These are phyloP conservation scores for Hippolais icterina DNA, from an alignment of 2,113 vertebrate genomes.

Conservation along the genomic window DNA sequence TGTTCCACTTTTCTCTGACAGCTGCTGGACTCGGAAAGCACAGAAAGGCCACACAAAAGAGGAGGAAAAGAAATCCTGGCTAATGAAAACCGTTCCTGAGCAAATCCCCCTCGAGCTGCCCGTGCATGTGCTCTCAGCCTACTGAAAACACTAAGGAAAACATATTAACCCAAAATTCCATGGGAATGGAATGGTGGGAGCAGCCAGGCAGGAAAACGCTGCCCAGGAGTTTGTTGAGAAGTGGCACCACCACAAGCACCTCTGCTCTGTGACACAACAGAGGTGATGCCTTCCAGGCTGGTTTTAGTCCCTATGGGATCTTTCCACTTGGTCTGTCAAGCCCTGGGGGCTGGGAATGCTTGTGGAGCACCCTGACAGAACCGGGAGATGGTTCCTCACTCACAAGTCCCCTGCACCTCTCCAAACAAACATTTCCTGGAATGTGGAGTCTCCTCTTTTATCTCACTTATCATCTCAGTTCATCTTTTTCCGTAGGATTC, in stretches of 20 bases:
- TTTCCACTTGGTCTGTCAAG: neutral
- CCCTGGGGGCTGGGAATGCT: neutral
- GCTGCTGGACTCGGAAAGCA: neutral
- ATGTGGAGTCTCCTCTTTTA: neutral
- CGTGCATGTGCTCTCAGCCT: neutral
- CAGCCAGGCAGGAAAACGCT: neutral
- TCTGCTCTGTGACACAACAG: neutral
- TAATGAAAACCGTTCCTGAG: neutral
- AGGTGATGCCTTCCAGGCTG: neutral
- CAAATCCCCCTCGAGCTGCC: neutral
- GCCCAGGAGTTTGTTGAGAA: neutral
- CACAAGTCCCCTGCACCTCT: neutral
- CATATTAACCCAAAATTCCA: neutral
- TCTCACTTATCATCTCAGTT: neutral
- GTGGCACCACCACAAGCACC: neutral
- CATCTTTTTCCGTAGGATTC: neutral
- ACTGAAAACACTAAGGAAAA: neutral
- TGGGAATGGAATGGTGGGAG: neutral
- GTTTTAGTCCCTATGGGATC: neutral
- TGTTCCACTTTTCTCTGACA: neutral
- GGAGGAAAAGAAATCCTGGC: neutral
- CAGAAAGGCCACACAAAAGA: neutral
- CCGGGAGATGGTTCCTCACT: neutral
- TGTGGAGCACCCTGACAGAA: accelerated
- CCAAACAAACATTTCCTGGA: neutral